Conservation (phyloP, 2,113 vertebrate genomes). For the Psittacula cyanocephala region DNA sequence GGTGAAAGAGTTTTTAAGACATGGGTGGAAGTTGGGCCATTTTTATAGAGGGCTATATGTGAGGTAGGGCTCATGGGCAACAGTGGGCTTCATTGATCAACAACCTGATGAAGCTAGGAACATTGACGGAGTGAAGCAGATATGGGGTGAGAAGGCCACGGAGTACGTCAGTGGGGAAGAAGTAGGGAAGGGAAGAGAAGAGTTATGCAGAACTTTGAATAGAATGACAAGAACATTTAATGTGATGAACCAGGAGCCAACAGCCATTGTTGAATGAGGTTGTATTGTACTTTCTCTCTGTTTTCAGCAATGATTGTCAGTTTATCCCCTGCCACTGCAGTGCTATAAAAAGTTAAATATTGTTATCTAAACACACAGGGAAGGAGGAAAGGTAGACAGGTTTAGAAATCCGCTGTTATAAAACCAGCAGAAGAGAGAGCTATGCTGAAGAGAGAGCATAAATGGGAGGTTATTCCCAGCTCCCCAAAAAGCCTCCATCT, state of each 20-base stretch:
- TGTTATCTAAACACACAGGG: conserved; percentile 6
- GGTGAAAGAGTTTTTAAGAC: neutral
- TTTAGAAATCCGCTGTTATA: neutral
- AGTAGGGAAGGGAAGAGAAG: neutral
- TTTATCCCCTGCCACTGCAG: neutral
- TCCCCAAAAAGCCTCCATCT: neutral
- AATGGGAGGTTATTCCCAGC: neutral
- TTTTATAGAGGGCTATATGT: neutral
- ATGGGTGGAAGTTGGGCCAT: neutral
- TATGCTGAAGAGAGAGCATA: neutral
- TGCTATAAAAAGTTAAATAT: conserved; percentile 31
- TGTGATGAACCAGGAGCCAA: neutral
- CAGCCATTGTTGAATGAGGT: rapidly evolving
- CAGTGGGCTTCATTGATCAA: neutral
- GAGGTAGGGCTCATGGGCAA: neutral
- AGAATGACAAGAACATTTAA: neutral
- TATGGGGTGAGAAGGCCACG: neutral
- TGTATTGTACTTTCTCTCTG: neutral
- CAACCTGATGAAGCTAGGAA: neutral
- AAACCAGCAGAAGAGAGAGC: neutral
- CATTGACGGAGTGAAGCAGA: neutral
- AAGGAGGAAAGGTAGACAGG: neutral
- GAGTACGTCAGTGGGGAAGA: rapidly evolving
- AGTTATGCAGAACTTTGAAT: neutral
- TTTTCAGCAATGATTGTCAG: neutral